Evolutionary conservation across 2,888 invertebrate species (phyloP).

Genomic region (Dorcus hopei): DNA sequence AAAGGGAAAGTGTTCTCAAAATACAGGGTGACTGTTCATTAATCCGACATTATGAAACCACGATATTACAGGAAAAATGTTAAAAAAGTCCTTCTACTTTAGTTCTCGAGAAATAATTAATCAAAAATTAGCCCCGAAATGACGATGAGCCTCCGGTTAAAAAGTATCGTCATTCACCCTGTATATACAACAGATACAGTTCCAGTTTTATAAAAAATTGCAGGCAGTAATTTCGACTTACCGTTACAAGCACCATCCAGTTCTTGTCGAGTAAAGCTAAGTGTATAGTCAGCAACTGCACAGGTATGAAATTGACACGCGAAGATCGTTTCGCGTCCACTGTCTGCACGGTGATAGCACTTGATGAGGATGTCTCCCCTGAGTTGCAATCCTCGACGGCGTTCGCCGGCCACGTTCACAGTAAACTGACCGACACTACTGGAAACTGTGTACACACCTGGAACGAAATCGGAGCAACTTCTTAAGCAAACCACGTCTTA

Average conservation of each 20-base stretch:
- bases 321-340: conserved; percentile 70
- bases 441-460: conserved; percentile 68
- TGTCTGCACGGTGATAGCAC: conserved; percentile 71
- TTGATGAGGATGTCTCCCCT: conserved; percentile 89
- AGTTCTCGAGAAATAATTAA: too few species aligned
- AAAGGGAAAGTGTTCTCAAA: too few species aligned
- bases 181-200: too few species aligned
- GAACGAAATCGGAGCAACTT: conserved; percentile 17
- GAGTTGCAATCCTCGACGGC: conserved; percentile 65
- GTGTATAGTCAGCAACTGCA: conserved; percentile 80
- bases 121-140: too few species aligned
- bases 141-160: too few species aligned
- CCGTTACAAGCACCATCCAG: conserved; percentile 82
- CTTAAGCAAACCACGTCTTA: not conserved
- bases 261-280: conserved; percentile 82
- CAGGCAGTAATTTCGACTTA: conserved; percentile 45
- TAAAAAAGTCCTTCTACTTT: too few species aligned
- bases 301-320: conserved; percentile 93
- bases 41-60: too few species aligned
- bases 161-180: too few species aligned
- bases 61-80: too few species aligned
- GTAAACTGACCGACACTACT: conserved; percentile 66
- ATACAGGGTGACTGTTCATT: too few species aligned
- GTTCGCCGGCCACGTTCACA: conserved; percentile 66
- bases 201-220: too few species aligned